These are phyloP conservation scores for Aphaenogaster rudis DNA, from an alignment of 1,140 invertebrate species.

Conservation along the genomic window DNA sequence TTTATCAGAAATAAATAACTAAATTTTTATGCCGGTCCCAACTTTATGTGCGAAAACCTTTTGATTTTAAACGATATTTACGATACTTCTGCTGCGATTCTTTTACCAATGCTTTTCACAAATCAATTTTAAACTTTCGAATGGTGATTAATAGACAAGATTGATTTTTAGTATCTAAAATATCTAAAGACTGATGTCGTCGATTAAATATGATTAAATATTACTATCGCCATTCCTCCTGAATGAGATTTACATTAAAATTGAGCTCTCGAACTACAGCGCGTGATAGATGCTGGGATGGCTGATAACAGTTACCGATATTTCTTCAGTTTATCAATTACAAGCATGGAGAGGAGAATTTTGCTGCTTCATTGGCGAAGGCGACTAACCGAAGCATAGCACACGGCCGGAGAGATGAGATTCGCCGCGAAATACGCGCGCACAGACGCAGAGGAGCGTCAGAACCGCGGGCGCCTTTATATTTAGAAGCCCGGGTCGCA, in stretches of 20 bases:
- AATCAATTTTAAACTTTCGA: neutral
- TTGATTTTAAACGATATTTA: neutral
- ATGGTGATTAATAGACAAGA: neutral
- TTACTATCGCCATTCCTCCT: neutral
- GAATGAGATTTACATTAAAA: neutral
- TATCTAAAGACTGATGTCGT: neutral
- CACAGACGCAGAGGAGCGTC: slow-evolving; percentile 74
- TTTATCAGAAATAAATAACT: too few species aligned
- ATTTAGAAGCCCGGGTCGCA: slow-evolving; percentile 86
- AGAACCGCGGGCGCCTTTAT: slow-evolving; percentile 84
- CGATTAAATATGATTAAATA: neutral
- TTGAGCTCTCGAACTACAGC: neutral
- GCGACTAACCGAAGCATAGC: slow-evolving; percentile 6
- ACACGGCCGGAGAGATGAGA: slow-evolving; percentile 63
- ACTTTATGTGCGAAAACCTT: neutral
- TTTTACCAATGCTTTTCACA: neutral
- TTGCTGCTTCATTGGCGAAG: neutral
- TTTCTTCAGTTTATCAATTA: slow-evolving; percentile 1
- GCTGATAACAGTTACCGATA: neutral
- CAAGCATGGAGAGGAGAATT: neutral
- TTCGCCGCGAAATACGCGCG: slow-evolving; percentile 64
- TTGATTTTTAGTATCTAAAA: neutral
- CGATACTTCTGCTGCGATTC: neutral
- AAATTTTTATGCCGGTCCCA: neutral
- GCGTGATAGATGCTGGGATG: neutral